Percentiles rank a stretch among this genome's conserved stretches.
Evolutionary conservation across 2,113 vertebrate genomes (phyloP).

Genomic region (Cephalopholis sonnerati): DNA sequence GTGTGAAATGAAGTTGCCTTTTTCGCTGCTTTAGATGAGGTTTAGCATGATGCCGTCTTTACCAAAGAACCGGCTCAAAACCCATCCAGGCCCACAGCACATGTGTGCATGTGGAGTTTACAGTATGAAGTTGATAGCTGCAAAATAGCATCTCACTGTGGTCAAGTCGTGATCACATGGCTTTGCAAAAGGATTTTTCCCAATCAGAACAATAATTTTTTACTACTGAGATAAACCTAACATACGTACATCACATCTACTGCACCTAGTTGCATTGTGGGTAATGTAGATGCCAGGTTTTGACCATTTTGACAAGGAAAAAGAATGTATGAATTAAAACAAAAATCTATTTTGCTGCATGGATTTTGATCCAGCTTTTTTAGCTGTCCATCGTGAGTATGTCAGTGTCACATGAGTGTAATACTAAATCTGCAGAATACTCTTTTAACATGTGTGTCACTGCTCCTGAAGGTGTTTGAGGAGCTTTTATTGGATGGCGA

Average conservation of each 20-base stretch:
- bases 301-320: not conserved
- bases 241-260: not conserved
- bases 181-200: not conserved
- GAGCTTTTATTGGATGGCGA: conserved; percentile 82
- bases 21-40: not conserved
- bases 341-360: too few species aligned
- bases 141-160: not conserved
- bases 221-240: not conserved
- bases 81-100: not conserved
- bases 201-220: too few species aligned
- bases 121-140: not conserved
- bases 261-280: not conserved
- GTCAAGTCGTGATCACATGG: not conserved
- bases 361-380: not conserved
- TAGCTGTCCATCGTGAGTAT: not conserved
- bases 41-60: not conserved
- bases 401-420: not conserved
- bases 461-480: conserved; percentile 80
- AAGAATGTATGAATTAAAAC: not conserved
- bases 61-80: not conserved
- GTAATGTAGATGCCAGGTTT: not conserved
- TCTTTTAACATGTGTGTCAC: not conserved
- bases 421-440: not conserved
- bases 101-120: not conserved
- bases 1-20: conserved; percentile 46